Evolutionary conservation across 2,113 vertebrate species (phyloP), one percentile per base, ranked within the genome.

Genomic region (Nycticryphes semicollaris): DNA sequence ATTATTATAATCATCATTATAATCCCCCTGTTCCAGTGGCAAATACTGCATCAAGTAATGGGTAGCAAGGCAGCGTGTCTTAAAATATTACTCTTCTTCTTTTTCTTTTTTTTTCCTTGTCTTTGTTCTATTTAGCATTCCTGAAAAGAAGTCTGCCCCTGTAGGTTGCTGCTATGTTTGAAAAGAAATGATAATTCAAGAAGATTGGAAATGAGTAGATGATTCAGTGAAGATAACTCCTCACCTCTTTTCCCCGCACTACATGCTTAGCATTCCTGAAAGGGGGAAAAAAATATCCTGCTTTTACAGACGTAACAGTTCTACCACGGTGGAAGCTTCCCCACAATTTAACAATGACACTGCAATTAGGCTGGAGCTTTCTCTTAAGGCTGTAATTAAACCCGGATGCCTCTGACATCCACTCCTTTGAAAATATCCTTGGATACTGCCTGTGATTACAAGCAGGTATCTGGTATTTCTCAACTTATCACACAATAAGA

Each of bases 141-240:
- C 1, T 33, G 66, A 66, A 86, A 87, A 48, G 89, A 60, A 69
- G 20, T 21, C 67, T 83, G 23, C 30, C 80, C 31, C 41, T 80
- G 41, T 63, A 69, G 77, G 80, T 25, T 69, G 51, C 63, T 91
- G 53, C 47, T 94, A 24, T 59, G 16, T 96, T 95, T 95, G 81
- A 95, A 88, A 97, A 95, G 68, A 92, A 95, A 91, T 33, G 8
- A 12, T 93, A 85, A 89, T 54, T 96, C 78, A 86, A 64, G 75
- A 84, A 87, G n/a, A 97, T 68, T 57, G 74, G 81, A 98, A 95
- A 93, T 69, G 48, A 92, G 84, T 91, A 92, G 33, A 45, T 73
- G 92, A 84, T 53, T 85, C 67, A 84, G 47, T 62, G 69, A 96
- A 35, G 35, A 81, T 45, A 74, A 62, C 47, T 79, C 48, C 31